A percentile compares a stretch with the other conserved stretches of the same genome.
Conservation (phyloP, 2,888 invertebrate species). For the Leptopilina syphax region DNA sequence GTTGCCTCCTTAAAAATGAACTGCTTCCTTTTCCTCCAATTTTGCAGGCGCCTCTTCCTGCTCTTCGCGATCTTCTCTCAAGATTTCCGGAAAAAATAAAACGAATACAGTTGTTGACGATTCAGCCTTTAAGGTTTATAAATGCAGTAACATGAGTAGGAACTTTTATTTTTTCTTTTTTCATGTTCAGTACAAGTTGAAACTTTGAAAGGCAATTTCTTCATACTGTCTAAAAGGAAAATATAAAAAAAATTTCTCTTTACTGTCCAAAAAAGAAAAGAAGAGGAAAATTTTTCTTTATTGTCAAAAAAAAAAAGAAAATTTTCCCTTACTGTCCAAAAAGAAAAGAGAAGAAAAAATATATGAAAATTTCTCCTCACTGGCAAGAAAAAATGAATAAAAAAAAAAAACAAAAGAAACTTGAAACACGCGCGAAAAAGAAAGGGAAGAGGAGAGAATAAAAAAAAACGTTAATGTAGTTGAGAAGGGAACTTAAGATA, state of each 20-base stretch:
- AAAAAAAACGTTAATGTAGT: neutral
- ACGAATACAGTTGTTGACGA: constrained; percentile 36
- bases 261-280: too few relatives aligned
- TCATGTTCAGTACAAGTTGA: too few relatives aligned
- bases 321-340: too few relatives aligned
- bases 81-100: constrained; percentile 31
- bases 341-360: neutral
- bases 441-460: neutral
- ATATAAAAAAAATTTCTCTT: neutral
- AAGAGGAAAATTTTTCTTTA: too few relatives aligned
- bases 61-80: neutral
- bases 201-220: too few relatives aligned
- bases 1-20: constrained; percentile 37
- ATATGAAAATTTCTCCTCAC: constrained; percentile 2
- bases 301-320: too few relatives aligned
- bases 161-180: too few relatives aligned
- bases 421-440: neutral
- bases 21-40: constrained; percentile 38
- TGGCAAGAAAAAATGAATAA: neutral
- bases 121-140: constrained; percentile 12
- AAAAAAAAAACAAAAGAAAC: neutral
- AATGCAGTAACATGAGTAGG: constrained; percentile 16
- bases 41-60: constrained; percentile 33
- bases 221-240: too few relatives aligned
- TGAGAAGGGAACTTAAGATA: neutral